These are phyloP conservation scores for Haliclona indistincta DNA, from an alignment of 37 sponge, comb jelly and placozoan genomes.

Conservation along the genomic window DNA sequence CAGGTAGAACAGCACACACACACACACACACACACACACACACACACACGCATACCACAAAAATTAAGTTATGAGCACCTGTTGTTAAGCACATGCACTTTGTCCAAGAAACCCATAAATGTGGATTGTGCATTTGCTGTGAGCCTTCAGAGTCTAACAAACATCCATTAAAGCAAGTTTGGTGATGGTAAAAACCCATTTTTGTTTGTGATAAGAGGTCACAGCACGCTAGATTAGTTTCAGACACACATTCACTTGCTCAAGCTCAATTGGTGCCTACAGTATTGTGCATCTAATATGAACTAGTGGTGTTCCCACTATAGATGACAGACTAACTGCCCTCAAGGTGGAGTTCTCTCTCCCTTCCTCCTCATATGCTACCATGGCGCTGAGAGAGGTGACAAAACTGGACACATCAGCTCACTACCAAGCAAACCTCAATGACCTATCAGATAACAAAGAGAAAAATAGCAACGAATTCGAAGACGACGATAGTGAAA, in stretches of 20 bases:
- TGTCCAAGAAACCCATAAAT: too few species aligned
- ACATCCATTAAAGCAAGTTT: too few species aligned
- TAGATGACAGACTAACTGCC: constrained; percentile 43
- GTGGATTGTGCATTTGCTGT: too few species aligned
- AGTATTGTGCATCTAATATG: too few species aligned
- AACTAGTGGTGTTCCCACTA: too few species aligned
- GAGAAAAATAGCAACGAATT: background rate
- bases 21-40: constrained; percentile 32
- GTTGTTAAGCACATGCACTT: too few species aligned
- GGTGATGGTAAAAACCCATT: too few species aligned
- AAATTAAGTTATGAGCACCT: background rate
- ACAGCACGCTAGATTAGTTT: too few species aligned
- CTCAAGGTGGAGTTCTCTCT: constrained; percentile 73
- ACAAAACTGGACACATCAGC: constrained; percentile 77
- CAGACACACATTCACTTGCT: too few species aligned
- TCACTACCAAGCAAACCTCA: constrained; percentile 58
- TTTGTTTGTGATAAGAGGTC: too few species aligned
- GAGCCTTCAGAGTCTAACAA: too few species aligned
- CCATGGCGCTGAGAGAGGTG: constrained; percentile 92
- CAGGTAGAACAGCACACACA: constrained; percentile 11
- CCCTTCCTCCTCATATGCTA: constrained; percentile 86
- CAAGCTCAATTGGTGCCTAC: too few species aligned
- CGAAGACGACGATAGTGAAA: constrained; percentile 52
- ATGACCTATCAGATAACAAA: background rate
- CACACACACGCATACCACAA: constrained; percentile 6